Evolutionary conservation across 2,113 vertebrate species (phyloP).

Genomic region (Tragulus kanchil): DNA sequence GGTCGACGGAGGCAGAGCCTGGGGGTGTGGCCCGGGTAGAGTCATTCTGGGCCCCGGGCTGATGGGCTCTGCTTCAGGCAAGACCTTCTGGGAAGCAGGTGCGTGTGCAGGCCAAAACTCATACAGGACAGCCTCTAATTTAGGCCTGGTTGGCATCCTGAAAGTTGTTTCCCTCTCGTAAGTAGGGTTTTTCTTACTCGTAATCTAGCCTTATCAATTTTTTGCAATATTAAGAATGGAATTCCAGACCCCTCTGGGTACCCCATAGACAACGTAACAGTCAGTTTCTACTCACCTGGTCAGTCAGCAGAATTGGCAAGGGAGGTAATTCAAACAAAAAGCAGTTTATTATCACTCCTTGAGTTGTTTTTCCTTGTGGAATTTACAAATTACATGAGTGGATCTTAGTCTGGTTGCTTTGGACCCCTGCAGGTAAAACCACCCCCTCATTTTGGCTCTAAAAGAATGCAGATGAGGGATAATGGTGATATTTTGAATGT

Average conservation of each 20-base stretch:
- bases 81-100: neutral
- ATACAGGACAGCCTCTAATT: accelerated
- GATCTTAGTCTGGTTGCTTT: neutral
- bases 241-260: neutral
- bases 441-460: neutral
- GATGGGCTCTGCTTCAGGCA: neutral
- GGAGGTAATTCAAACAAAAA: neutral
- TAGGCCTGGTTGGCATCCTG: neutral
- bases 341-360: neutral
- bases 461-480: neutral
- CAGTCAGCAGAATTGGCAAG: neutral
- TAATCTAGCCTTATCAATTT: neutral
- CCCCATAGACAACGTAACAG: neutral
- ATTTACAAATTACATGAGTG: neutral
- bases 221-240: neutral
- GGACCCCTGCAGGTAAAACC: neutral
- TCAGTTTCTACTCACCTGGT: neutral
- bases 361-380: neutral
- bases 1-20: accelerated
- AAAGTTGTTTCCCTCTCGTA: neutral
- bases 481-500: neutral
- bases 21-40: no score
- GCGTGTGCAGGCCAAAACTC: neutral
- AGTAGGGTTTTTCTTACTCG: neutral
- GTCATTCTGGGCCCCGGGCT: neutral